Conservation (phyloP, 2,888 invertebrate species). For the Nomada hirtipes region DNA sequence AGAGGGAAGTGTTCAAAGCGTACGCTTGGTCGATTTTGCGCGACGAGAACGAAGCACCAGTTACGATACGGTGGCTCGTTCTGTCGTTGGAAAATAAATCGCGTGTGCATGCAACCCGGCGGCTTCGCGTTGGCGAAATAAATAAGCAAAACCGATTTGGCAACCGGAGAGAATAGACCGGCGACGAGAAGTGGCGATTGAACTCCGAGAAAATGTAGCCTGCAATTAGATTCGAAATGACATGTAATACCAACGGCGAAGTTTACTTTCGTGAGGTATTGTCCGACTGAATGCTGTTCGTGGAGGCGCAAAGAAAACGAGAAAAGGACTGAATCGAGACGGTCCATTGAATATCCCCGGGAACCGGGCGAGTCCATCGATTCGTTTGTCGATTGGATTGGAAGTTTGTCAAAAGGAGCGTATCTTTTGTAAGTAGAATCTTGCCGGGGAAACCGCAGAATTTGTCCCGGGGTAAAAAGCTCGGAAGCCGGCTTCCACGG, state of each 20-base stretch:
- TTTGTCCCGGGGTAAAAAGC: constrained; percentile 55
- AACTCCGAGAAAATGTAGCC: too few species aligned
- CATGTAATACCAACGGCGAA: constrained; percentile 20
- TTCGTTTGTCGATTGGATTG: constrained; percentile 63
- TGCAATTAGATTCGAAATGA: constrained; percentile 46
- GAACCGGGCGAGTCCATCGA: constrained; percentile 44
- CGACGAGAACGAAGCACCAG: constrained; percentile 11
- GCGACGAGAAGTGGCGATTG: not conserved
- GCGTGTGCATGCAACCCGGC: constrained; percentile 22
- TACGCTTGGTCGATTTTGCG: constrained; percentile 50
- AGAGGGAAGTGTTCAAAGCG: constrained; percentile 31
- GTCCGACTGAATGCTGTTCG: constrained; percentile 14
- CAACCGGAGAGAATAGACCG: not conserved
- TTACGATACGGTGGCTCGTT: constrained; percentile 11
- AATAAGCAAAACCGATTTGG: constrained; percentile 72
- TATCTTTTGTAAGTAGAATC: constrained; percentile 58
- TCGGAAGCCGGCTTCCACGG: constrained; percentile 16
- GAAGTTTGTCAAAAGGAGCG: constrained; percentile 63
- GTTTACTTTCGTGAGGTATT: constrained; percentile 41
- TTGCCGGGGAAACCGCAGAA: constrained; percentile 41
- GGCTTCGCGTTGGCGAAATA: constrained; percentile 71
- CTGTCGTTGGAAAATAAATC: constrained; percentile 61
- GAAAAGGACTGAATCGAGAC: constrained; percentile 31
- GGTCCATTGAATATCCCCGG: constrained; percentile 44
- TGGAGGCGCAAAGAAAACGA: constrained; percentile 35